phyloP scores from a whole-genome alignment of 1,140 invertebrate species.

The Venustaconcha ellipsiformis region DNA sequence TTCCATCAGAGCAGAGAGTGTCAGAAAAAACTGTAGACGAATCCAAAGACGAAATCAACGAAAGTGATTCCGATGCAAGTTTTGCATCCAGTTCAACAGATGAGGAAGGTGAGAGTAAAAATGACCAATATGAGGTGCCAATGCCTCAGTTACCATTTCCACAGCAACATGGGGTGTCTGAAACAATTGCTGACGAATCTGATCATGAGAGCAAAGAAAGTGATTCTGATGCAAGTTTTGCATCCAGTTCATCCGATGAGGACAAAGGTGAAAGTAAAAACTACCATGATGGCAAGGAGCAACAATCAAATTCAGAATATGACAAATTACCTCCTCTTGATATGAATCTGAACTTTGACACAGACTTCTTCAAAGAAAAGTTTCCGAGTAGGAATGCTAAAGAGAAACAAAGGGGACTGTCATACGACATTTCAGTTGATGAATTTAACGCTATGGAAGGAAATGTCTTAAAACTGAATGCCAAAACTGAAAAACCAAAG shows the following conservation, averaged over 20 bases:
- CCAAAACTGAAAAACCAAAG: slow-evolving; percentile 22
- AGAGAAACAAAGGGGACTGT: slow-evolving; percentile 34
- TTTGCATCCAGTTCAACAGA: background rate
- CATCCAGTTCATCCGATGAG: background rate
- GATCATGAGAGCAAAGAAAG: background rate
- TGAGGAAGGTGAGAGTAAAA: background rate
- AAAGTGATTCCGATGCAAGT: background rate
- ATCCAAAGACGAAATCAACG: background rate
- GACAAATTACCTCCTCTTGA: slow-evolving; percentile 30
- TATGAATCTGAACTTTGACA: slow-evolving; percentile 34
- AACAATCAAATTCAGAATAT: slow-evolving; percentile 13
- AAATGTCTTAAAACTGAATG: slow-evolving; percentile 25
- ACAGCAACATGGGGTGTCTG: background rate
- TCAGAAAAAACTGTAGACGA: too few species aligned
- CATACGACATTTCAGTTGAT: slow-evolving; percentile 47
- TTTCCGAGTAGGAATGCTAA: slow-evolving; percentile 40
- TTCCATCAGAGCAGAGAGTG: too few species aligned
- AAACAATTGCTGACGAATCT: background rate
- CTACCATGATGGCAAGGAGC: background rate
- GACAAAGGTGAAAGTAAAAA: background rate
- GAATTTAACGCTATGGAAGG: slow-evolving; percentile 41
- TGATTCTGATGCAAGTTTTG: background rate
- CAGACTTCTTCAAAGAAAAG: slow-evolving; percentile 33
- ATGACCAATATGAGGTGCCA: too few species aligned
- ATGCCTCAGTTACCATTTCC: too few species aligned